Percentiles rank a stretch among this genome's conserved stretches.
Evolutionary conservation across 2,797 vertebrate genomes (phyloP).

Genomic region (Danio aesculapii): DNA sequence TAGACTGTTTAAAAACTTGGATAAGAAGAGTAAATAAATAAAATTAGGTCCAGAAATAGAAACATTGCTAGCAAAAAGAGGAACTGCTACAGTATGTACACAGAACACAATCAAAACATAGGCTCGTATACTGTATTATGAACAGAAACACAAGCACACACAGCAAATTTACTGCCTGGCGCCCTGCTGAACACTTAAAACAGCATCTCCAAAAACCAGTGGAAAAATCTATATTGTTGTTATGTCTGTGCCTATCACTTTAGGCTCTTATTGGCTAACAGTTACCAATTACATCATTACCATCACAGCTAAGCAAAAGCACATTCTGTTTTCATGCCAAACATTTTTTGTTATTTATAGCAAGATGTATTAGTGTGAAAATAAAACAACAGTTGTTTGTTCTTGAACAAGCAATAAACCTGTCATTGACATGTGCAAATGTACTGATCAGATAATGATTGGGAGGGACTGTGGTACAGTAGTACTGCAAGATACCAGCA

Average conservation of each 20-base stretch:
- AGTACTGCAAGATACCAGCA: neutral
- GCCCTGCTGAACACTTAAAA: slow-evolving; percentile 54
- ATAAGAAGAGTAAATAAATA: slow-evolving; percentile 54
- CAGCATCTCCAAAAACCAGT: slow-evolving; percentile 66
- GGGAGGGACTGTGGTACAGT: slow-evolving; percentile 9
- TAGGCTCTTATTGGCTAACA: slow-evolving; percentile 28
- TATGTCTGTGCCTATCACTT: slow-evolving; percentile 68
- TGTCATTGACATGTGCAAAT: neutral
- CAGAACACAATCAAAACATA: slow-evolving; percentile 44
- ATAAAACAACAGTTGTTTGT: neutral
- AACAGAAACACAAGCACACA: slow-evolving; percentile 49
- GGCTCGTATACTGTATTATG: neutral
- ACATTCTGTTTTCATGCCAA: neutral
- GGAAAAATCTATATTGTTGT: slow-evolving; percentile 83
- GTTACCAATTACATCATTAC: slow-evolving; percentile 40
- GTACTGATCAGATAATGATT: neutral
- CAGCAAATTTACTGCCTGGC: slow-evolving; percentile 52
- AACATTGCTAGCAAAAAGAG: neutral
- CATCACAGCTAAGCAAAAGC: slow-evolving; percentile 1
- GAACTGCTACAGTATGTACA: neutral
- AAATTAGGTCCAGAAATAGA: slow-evolving; percentile 7
- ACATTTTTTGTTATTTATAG: neutral
- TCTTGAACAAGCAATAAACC: neutral
- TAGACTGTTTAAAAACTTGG: slow-evolving; percentile 61
- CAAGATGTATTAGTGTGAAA: neutral